Base-by-base conservation (phyloP, 1,140 invertebrate genomes). In the Acyrthosiphon pisum region DNA sequence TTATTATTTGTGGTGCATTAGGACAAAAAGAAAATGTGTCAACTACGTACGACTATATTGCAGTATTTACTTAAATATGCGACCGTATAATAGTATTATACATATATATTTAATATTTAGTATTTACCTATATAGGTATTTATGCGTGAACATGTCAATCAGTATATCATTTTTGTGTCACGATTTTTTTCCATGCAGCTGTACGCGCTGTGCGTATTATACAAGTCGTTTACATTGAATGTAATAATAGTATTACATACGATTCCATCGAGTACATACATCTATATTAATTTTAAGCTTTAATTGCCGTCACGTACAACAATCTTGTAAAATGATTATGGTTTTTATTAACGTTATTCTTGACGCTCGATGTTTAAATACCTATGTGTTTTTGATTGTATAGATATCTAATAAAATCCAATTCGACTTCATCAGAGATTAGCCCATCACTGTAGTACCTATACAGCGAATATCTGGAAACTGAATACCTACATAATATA, bases 261-360 rank as follows among this genome's bases (percentile, higher is more conserved):
- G n/a, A 81, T 35, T 81, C 76, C 35, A 81, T 81, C 18, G 41
- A n/a, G n/a, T n/a, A 81, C 8, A 68, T 18, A 60, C 30, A 14
- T 18, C 76, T 81, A 37, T 30, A 68, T 81, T 81, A 81, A 35
- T 81, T 68, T n/a, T 68, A n/a, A n/a, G n/a, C 60, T 68, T 68
- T 68, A 44, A 84, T 41, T 84, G 83, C 37, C 41, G 41, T 84
- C 83, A 84, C 83, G 83, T 84, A 84, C 37, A 23, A 84, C 83
- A 41, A 22, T 84, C 8, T 26, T 23, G 41, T 84, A 23, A 84
- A 84, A 41, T 68, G 30, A 68, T 68, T 68, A n/a, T 68, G 60
- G 4, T 26, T 60, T 26, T 60, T 68, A n/a, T 68, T 68, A 18
- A 2, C 11, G 60, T 14, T 68, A 68, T 68, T 68, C 60, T 68